A percentile compares a stretch with the other conserved stretches of the same genome.
Evolutionary conservation across 1,140 invertebrate genomes (phyloP).

Genomic region (Drosophila pseudoobscura): DNA sequence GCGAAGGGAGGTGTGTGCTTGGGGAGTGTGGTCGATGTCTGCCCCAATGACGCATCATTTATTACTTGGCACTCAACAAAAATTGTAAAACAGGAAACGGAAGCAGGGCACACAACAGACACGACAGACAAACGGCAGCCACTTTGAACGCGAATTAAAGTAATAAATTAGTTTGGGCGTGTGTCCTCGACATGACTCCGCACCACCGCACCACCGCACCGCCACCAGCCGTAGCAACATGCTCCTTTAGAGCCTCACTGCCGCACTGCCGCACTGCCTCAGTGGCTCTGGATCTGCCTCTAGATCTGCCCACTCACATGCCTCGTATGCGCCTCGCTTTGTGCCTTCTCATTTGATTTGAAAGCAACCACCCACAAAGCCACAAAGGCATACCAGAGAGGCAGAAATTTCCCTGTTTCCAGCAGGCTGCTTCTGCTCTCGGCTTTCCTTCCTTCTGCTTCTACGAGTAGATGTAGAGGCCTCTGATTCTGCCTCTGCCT

Average conservation of each 20-base stretch:
- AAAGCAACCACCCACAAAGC: slow-evolving; percentile 45
- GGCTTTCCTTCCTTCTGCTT: background rate
- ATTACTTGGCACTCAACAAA: slow-evolving; percentile 66
- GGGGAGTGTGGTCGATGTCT: background rate
- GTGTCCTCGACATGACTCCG: slow-evolving; percentile 17
- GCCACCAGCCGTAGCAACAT: slow-evolving; percentile 10
- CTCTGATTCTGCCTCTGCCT: slow-evolving; percentile 3
- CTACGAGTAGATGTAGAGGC: too few species aligned
- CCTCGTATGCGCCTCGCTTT: slow-evolving; percentile 33
- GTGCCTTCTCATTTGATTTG: slow-evolving; percentile 69
- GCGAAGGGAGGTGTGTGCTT: background rate
- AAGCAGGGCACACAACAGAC: slow-evolving; percentile 1
- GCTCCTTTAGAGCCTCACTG: too few species aligned
- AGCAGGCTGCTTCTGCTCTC: slow-evolving; percentile 20
- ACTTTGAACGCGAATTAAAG: slow-evolving; percentile 69
- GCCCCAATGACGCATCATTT: slow-evolving; percentile 64
- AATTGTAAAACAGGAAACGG: slow-evolving; percentile 61
- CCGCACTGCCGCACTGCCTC: too few species aligned
- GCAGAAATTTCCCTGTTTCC: slow-evolving; percentile 28
- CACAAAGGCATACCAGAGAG: slow-evolving; percentile 47
- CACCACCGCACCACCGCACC: slow-evolving; percentile 20
- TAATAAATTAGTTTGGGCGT: slow-evolving; percentile 66
- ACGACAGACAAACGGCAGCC: slow-evolving; percentile 59
- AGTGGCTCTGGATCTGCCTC: background rate
- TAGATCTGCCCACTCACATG: background rate